Conservation (phyloP, 2,113 vertebrate species). For the Patagioenas fasciata region DNA sequence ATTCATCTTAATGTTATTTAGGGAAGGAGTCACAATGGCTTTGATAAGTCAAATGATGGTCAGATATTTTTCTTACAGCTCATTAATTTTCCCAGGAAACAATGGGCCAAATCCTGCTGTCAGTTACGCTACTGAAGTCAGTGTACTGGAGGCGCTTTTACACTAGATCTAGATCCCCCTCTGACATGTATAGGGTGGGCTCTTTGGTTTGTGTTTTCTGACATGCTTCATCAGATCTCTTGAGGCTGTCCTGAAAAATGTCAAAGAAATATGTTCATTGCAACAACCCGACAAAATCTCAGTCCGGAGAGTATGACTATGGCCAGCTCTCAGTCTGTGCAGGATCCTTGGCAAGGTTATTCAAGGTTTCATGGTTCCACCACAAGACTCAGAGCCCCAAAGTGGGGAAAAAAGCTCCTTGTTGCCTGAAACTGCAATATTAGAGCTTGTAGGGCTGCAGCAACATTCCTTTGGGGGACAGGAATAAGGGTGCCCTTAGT, state of each 20-base stretch:
- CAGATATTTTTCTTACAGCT: constrained; percentile 64
- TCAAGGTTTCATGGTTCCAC: background rate
- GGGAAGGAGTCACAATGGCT: constrained; percentile 63
- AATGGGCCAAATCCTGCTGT: constrained; percentile 48
- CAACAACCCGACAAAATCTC: background rate
- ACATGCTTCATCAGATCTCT: background rate
- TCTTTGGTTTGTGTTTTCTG: background rate
- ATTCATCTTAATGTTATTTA: constrained; percentile 67
- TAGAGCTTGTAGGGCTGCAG: background rate
- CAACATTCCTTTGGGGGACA: background rate
- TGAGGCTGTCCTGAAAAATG: background rate
- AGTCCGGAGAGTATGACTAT: background rate
- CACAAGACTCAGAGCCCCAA: background rate
- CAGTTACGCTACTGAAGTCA: background rate
- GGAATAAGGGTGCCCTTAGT: background rate
- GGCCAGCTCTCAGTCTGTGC: rapidly evolving
- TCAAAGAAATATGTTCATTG: background rate
- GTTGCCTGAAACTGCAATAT: background rate
- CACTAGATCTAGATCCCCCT: background rate
- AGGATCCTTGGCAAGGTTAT: background rate
- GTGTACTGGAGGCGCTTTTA: background rate
- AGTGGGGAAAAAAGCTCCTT: background rate
- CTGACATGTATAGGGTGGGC: background rate
- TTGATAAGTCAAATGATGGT: constrained; percentile 71
- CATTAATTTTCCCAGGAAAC: constrained; percentile 62